Evolutionary conservation across 35 echinoderm and acorn worm genomes (phyloP).

Genomic region (Apostichopus parvimensis): DNA sequence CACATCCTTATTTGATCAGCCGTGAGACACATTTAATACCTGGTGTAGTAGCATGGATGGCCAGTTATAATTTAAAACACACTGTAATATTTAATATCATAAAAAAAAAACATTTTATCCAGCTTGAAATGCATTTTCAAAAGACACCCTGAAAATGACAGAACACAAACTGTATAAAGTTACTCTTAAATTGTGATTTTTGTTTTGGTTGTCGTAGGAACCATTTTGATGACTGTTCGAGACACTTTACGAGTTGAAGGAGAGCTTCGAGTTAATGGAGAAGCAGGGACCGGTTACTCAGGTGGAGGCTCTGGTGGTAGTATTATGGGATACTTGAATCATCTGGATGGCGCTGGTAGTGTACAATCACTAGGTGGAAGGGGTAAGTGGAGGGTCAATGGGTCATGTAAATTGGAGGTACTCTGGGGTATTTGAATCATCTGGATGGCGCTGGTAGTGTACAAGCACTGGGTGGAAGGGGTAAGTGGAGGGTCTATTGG

Average conservation of each 20-base stretch:
- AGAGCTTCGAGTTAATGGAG: slow-evolving; percentile 78
- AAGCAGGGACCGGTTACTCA: slow-evolving; percentile 28
- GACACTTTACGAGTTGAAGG: slow-evolving; percentile 86
- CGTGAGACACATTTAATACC: too few species aligned
- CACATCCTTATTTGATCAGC: too few species aligned
- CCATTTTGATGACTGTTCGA: slow-evolving; percentile 53
- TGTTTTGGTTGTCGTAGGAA: slow-evolving; percentile 30
- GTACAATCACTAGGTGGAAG: slow-evolving; percentile 76
- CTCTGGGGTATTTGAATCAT: not conserved
- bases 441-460: not conserved
- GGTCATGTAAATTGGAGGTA: not conserved
- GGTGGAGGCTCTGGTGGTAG: slow-evolving; percentile 84
- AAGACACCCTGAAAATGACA: too few species aligned
- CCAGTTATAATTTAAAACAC: too few species aligned
- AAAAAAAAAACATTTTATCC: too few species aligned
- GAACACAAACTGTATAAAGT: too few species aligned
- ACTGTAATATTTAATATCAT: too few species aligned
- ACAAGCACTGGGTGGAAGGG: not conserved
- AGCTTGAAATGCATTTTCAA: too few species aligned
- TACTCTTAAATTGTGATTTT: too few species aligned
- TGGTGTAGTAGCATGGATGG: too few species aligned
- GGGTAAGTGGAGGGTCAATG: slow-evolving; percentile 36
- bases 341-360: slow-evolving; percentile 79
- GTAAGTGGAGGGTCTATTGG: too few species aligned
- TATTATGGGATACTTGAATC: slow-evolving; percentile 63